Evolutionary conservation across 2,888 invertebrate species (phyloP).

Genomic region (Tiphia femorata): DNA sequence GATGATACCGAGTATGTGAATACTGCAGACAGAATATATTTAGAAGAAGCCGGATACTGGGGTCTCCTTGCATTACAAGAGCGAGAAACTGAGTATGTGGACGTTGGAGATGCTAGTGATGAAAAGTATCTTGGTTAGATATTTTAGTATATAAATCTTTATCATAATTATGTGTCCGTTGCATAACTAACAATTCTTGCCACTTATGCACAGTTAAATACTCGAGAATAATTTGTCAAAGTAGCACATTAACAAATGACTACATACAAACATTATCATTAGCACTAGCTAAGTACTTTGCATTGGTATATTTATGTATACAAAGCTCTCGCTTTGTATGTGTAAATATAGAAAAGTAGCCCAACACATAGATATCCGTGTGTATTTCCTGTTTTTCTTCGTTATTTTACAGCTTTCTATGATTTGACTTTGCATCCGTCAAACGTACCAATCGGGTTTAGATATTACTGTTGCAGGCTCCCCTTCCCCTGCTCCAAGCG

Average conservation of each 20-base stretch:
- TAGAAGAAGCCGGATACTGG: conserved; percentile 67
- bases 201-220: too few relatives aligned
- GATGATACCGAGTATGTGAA: conserved; percentile 58
- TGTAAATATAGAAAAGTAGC: too few relatives aligned
- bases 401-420: too few relatives aligned
- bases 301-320: too few relatives aligned
- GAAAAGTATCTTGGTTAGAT: conserved; percentile 62
- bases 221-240: too few relatives aligned
- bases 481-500: conserved; percentile 73
- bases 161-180: conserved; percentile 5
- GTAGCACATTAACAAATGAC: too few relatives aligned
- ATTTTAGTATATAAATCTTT: conserved; percentile 15
- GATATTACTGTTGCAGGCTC: conserved; percentile 71
- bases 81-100: conserved; percentile 59
- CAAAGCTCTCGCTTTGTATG: too few relatives aligned
- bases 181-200: too few relatives aligned
- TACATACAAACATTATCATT: too few relatives aligned
- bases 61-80: conserved; percentile 63
- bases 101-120: conserved; percentile 54
- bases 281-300: too few relatives aligned
- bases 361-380: not conserved
- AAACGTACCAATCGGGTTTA: conserved; percentile 29
- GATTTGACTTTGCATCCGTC: not conserved
- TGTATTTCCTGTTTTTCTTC: not conserved
- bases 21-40: conserved; percentile 62